Evolutionary conservation across 2,888 invertebrate genomes (phyloP), one percentile per base, ranked within the genome.

Genomic region (Hydrotaea cyrtoneurina): DNA sequence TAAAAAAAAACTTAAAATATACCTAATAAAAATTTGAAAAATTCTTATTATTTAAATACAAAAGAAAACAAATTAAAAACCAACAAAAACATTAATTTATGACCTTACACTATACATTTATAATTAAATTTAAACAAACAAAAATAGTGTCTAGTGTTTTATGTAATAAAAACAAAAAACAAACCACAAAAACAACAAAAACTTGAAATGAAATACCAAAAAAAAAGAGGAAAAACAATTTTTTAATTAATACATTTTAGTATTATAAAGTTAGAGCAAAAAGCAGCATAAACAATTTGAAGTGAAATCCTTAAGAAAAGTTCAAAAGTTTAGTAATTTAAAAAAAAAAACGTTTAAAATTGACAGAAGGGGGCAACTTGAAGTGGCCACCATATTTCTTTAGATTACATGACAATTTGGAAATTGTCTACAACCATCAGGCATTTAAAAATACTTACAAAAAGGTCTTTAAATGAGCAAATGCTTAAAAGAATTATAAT

Each of bases 191-290:
- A n/a, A n/a, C n/a, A n/a, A n/a, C n/a, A n/a, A n/a, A n/a, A n/a
- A n/a, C n/a, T n/a, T n/a, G n/a, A n/a, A n/a, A n/a, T n/a, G n/a
- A n/a, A 31, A 66, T 69, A 46, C 46, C 36, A 73, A 85, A 80
- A 71, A 76, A 83, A 73, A 85, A 80, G 64, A 76, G 82, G 64
- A 82, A 72, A 80, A 79, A 82, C 31, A 74, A 73, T 79, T 77
- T 86, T 85, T 85, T 77, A 78, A 82, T 80, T 83, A 82, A 85
- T 86, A 86, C 84, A 86, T 86, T 86, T 86, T 86, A 86, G 86
- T 86, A 86, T 86, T 86, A 86, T 80, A 82, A 83, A 57, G 31
- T 78, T 86, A 80, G 46, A 72, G 53, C 78, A 75, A 79, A 78
- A 73, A 1, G 53, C 39, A 39, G 31, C 72, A 17, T 55, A 46